Percentiles rank a stretch among this genome's conserved stretches.
Conservation (phyloP, 2,113 vertebrate species). For the Phyllopteryx taeniolatus region DNA sequence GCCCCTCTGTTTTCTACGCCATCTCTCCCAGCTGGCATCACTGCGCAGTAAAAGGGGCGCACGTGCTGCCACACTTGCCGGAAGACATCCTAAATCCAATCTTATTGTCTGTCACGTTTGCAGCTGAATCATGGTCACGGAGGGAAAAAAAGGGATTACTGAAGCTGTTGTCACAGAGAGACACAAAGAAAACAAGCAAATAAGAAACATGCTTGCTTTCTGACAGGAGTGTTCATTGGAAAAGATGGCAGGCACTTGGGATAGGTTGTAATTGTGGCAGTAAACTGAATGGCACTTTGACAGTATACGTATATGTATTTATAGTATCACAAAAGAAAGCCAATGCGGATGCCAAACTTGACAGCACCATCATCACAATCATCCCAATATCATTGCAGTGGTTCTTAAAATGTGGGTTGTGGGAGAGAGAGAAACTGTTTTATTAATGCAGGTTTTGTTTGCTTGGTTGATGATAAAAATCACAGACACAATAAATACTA, state of each 20-base stretch:
- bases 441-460: neutral
- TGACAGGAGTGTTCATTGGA: conserved; percentile 10
- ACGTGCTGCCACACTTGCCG: conserved; percentile 14
- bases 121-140: conserved; percentile 40
- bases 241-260: conserved; percentile 23
- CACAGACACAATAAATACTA: too few relatives aligned
- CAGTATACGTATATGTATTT: neutral
- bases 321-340: neutral
- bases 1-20: conserved; percentile 55
- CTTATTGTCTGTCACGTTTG: conserved; percentile 53
- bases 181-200: conserved; percentile 7
- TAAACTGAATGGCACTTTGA: neutral
- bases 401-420: neutral
- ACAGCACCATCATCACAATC: neutral
- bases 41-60: conserved; percentile 24
- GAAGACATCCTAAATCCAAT: conserved; percentile 52
- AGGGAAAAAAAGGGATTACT: conserved; percentile 49
- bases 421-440: neutral
- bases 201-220: conserved; percentile 11
- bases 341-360: neutral
- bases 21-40: conserved; percentile 35
- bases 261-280: neutral
- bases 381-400: neutral
- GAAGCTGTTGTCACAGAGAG: conserved; percentile 49
- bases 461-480: too few relatives aligned